Conservation (phyloP, 2,888 invertebrate species). For the Leucania comma region DNA sequence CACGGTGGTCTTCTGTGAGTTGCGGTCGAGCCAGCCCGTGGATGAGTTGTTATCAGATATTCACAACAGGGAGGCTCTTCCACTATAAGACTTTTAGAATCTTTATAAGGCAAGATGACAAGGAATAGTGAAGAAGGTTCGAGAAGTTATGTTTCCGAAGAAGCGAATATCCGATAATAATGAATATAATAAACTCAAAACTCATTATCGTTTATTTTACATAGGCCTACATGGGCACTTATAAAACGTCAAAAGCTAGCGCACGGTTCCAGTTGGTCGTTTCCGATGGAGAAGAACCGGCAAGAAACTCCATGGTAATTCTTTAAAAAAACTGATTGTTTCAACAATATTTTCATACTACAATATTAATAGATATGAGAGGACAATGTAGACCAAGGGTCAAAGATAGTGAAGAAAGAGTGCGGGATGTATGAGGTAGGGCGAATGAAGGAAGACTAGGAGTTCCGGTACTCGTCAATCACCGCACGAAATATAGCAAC, state of each 20-base stretch:
- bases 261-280: too few relatives aligned
- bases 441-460: neutral
- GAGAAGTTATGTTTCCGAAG: neutral
- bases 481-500: conserved; percentile 21
- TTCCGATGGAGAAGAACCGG: too few relatives aligned
- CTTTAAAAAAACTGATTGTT: too few relatives aligned
- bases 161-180: neutral
- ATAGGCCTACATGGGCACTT: too few relatives aligned
- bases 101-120: neutral
- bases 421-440: neutral
- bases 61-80: conserved; percentile 5
- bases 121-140: neutral
- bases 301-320: too few relatives aligned
- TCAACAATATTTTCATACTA: too few relatives aligned
- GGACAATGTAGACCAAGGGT: too few relatives aligned
- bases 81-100: neutral
- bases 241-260: too few relatives aligned
- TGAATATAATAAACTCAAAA: neutral
- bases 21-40: conserved; percentile 26
- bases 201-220: too few relatives aligned
- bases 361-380: too few relatives aligned
- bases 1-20: conserved; percentile 6
- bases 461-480: conserved; percentile 17
- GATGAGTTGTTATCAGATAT: neutral
- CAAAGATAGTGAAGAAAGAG: neutral